Conservation (phyloP, 2,888 invertebrate genomes). For the Maniola hyperantus region DNA sequence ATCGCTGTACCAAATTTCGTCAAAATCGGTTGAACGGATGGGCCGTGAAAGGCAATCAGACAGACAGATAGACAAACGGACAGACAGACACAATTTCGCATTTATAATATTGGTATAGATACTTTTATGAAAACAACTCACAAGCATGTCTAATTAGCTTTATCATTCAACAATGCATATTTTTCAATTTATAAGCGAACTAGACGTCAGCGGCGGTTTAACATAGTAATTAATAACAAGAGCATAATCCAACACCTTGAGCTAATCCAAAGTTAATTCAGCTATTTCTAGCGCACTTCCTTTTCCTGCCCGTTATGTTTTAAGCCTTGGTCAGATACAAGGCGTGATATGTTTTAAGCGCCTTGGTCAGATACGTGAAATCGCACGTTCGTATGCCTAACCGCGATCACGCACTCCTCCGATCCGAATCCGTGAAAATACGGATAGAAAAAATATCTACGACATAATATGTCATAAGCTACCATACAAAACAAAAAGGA, state of each 20-base stretch:
- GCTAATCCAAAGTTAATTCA: slow-evolving; percentile 41
- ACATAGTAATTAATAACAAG: slow-evolving; percentile 49
- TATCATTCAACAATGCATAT: background rate
- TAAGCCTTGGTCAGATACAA: slow-evolving; percentile 47
- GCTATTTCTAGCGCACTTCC: slow-evolving; percentile 63
- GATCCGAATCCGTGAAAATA: too few relatives aligned
- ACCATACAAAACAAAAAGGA: too few relatives aligned
- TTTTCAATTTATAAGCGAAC: background rate
- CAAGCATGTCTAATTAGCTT: slow-evolving; percentile 1
- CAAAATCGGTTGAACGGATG: too few relatives aligned
- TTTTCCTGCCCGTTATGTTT: slow-evolving; percentile 57
- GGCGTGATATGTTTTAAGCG: slow-evolving; percentile 46
- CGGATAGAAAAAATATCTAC: too few relatives aligned
- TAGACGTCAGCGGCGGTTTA: background rate
- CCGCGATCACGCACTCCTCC: too few relatives aligned
- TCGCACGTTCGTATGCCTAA: too few relatives aligned
- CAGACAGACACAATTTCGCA: background rate
- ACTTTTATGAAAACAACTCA: background rate
- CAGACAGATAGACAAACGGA: too few relatives aligned
- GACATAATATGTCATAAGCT: too few relatives aligned
- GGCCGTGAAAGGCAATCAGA: too few relatives aligned
- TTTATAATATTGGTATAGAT: too few relatives aligned
- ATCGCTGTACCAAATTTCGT: too few relatives aligned
- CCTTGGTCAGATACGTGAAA: slow-evolving; percentile 28
- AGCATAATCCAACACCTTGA: slow-evolving; percentile 62